phyloP scores from a whole-genome alignment of 2,888 invertebrate genomes.

The Drosophila hamatofila region DNA sequence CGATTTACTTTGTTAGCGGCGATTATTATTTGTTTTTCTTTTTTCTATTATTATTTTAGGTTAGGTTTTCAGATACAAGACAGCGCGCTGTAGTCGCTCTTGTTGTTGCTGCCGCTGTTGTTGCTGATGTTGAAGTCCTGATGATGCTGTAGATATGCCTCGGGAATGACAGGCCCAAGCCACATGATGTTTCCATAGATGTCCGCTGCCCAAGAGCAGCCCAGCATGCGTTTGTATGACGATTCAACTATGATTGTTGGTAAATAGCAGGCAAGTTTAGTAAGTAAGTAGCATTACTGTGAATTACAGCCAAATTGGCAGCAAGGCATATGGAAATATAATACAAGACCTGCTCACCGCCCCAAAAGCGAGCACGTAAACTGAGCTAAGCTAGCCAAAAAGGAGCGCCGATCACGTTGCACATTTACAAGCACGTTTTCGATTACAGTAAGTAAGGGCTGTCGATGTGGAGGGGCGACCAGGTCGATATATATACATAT shows the following conservation, averaged over 20 bases:
- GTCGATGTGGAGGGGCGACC: background rate
- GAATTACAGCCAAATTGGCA: conserved; percentile 48
- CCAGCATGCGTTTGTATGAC: conserved; percentile 48
- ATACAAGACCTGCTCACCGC: conserved; percentile 39
- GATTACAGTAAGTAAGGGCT: conserved; percentile 42
- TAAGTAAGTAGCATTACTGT: conserved; percentile 54
- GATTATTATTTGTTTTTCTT: conserved; percentile 23
- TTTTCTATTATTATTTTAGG: conserved; percentile 23
- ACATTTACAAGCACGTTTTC: conserved; percentile 67
- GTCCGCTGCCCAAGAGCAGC: conserved; percentile 60
- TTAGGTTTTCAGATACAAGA: conserved; percentile 65
- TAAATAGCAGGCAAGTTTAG: conserved; percentile 35
- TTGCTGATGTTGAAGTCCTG: conserved; percentile 27
- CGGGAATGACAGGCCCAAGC: conserved; percentile 47
- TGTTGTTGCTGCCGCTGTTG: conserved; percentile 27
- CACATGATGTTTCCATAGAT: conserved; percentile 67
- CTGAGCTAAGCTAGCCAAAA: conserved; percentile 54
- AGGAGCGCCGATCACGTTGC: conserved; percentile 72
- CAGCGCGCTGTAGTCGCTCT: conserved; percentile 37
- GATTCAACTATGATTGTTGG: conserved; percentile 43
- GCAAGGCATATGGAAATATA: conserved; percentile 45
- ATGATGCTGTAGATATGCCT: conserved; percentile 28
- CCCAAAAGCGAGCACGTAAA: conserved; percentile 45
- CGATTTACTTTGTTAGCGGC: conserved; percentile 56
- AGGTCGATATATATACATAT: conserved; percentile 7